Evolutionary conservation across 2,113 vertebrate species (phyloP).

Genomic region (Hyperoodon ampullatus): DNA sequence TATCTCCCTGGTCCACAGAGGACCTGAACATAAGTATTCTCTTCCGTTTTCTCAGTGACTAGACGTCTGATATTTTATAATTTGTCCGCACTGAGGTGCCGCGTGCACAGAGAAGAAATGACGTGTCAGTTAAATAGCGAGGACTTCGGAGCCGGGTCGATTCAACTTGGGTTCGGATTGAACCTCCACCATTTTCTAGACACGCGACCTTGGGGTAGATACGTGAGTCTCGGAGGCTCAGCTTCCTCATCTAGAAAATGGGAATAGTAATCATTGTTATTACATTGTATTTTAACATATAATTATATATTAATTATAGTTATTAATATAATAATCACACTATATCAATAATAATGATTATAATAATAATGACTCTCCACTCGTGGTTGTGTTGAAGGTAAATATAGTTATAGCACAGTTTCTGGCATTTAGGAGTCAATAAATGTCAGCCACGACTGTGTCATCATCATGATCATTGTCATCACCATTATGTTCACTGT

Average conservation of each 20-base stretch:
- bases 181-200: background rate
- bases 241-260: background rate
- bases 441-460: too few species aligned
- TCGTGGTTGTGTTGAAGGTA: background rate
- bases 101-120: background rate
- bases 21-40: background rate
- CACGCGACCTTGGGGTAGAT: background rate
- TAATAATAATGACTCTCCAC: too few species aligned
- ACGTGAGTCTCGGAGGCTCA: background rate
- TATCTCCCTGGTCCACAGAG: background rate
- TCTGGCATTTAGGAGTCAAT: background rate
- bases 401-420: background rate
- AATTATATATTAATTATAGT: too few species aligned
- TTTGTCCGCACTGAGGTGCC: background rate
- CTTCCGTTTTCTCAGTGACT: background rate
- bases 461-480: accelerated
- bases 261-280: background rate
- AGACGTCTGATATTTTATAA: background rate
- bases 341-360: background rate
- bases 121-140: background rate
- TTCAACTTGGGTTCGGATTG: too few species aligned
- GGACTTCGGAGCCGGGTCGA: background rate
- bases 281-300: too few species aligned
- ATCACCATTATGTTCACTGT: accelerated
- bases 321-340: background rate